These are phyloP conservation scores for Brachymystax lenok DNA, from an alignment of 2,797 vertebrate genomes.

Conservation along the genomic window DNA sequence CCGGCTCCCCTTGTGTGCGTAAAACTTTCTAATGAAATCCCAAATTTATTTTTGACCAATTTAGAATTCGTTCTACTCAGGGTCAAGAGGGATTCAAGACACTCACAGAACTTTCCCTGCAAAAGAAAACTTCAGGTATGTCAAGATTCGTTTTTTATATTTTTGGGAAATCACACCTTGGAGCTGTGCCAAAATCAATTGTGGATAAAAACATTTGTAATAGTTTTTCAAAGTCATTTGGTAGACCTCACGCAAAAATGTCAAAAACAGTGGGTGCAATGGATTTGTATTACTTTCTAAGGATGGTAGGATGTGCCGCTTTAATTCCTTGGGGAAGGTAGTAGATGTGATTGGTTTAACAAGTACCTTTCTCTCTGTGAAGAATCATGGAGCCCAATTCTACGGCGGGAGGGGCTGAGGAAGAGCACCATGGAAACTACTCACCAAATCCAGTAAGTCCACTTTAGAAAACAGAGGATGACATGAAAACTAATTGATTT, in stretches of 20 bases:
- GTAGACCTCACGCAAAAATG: not conserved
- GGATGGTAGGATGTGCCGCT: conserved; percentile 29
- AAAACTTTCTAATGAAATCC: conserved; percentile 81
- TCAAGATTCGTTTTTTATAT: conserved; percentile 33
- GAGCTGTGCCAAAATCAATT: not conserved
- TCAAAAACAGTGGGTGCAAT: not conserved
- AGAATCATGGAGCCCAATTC: conserved; percentile 84
- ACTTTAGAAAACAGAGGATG: conserved; percentile 31
- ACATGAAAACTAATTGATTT: conserved; percentile 19
- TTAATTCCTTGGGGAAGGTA: conserved; percentile 37
- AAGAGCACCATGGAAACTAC: conserved; percentile 67
- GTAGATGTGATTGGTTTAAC: conserved; percentile 71
- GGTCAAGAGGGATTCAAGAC: conserved; percentile 54
- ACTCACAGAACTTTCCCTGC: conserved; percentile 43
- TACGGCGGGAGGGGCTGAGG: conserved; percentile 73
- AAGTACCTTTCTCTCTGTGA: conserved; percentile 69
- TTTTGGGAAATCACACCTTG: not conserved
- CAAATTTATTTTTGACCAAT: conserved; percentile 77
- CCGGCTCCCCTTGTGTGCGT: conserved; percentile 71
- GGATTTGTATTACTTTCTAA: conserved; percentile 12
- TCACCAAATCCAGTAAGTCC: conserved; percentile 81
- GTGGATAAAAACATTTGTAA: not conserved
- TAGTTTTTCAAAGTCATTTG: not conserved
- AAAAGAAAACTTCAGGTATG: conserved; percentile 70
- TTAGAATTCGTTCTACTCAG: conserved; percentile 42